Evolutionary conservation across 2,888 invertebrate species (phyloP), one percentile per base, ranked within the genome.

Genomic region (Sceliomorpha sp.): DNA sequence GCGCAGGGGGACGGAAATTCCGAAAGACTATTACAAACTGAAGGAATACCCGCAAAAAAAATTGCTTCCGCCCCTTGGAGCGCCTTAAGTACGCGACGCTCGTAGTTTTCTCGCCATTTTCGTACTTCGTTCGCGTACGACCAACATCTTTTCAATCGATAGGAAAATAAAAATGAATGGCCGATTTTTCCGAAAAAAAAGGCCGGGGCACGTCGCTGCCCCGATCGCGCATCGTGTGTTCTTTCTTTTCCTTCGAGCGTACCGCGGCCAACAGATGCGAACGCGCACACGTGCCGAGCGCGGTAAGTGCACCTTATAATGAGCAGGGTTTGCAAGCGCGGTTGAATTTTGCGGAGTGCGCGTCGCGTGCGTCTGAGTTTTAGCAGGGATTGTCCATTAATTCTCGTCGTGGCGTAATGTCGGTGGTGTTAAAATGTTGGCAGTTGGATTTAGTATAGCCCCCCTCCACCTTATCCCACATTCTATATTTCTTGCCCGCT

Each of bases 281-380:
- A 36, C 36, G 34, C n/a, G 29, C 63, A 58, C 53, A 53, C 59
- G 53, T 59, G 59, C 53, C n/a, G n/a, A 53, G 14, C 27, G 40
- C 29, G 55, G 42, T 59, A 59, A 67, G 67, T 59, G 53, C 66
- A 44, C 66, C 62, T 67, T 67, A 71, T 59, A 63, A 71, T 60
- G 67, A 59, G 62, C 58, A 37, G 44, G n/a, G 73, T 74, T 75
- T 72, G 70, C 63, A 75, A 70, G 74, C 70, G 64, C 75, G 72
- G 75, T 77, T 75, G 74, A 74, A 58, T 74, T 74, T 71, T 70
- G 63, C 62, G 70, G 74, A 69, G 59, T 63, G 58, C 50, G 62
- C 53, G 66, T 69, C 69, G 72, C 60, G 72, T 69, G 68, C 69
- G 62, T 66, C 72, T 69, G 62, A 69, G 62, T 69, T 64, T 69